A percentile compares a stretch with the other conserved stretches of the same genome.
phyloP scores from a whole-genome alignment of 2,113 vertebrate species.

The Calidris pygmaea region DNA sequence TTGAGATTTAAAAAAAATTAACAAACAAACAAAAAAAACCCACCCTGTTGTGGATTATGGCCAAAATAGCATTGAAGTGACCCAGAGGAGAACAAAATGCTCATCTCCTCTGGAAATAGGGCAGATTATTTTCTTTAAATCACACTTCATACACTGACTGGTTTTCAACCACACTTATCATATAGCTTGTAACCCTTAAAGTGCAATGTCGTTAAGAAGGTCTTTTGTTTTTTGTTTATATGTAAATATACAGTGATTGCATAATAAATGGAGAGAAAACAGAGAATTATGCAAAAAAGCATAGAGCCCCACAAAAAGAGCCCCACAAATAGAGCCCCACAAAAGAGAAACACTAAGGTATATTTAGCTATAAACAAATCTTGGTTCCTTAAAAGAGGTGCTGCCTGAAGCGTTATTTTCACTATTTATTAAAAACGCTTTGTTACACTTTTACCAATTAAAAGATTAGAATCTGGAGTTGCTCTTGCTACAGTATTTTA shows the following conservation, averaged over 20 bases:
- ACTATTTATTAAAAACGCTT: background rate
- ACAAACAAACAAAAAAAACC: rapidly evolving
- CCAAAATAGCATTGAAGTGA: background rate
- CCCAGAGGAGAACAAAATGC: background rate
- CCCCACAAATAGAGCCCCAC: background rate
- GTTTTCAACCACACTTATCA: background rate
- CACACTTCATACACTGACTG: background rate
- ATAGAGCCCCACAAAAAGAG: background rate
- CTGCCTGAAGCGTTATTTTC: background rate
- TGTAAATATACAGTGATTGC: background rate
- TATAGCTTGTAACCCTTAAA: background rate
- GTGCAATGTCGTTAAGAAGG: background rate
- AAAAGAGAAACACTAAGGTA: background rate
- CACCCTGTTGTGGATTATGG: background rate
- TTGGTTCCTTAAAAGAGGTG: background rate
- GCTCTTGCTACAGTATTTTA: background rate
- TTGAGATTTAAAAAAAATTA: background rate
- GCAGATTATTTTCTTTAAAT: background rate
- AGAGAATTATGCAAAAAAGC: background rate
- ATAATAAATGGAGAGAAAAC: background rate
- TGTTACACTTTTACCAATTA: background rate
- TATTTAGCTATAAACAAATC: background rate
- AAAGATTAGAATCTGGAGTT: background rate
- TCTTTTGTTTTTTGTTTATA: background rate
- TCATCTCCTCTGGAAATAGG: background rate